phyloP scores from a whole-genome alignment of 2,113 vertebrate species.

The Melanerpes formicivorus region DNA sequence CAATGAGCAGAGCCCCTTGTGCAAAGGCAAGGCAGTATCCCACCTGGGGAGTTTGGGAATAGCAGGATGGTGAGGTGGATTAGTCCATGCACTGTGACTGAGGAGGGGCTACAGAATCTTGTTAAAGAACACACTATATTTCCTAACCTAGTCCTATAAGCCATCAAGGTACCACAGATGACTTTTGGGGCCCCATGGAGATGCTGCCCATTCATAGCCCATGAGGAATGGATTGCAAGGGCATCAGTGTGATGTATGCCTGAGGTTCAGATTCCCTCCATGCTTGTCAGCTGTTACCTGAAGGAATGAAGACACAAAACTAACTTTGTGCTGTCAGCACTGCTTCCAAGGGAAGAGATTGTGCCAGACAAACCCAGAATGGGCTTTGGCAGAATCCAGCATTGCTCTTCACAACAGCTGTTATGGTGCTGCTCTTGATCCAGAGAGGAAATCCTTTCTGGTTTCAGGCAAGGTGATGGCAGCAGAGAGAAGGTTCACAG shows the following conservation, averaged over 20 bases:
- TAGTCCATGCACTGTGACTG: not conserved
- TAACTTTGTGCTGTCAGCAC: not conserved
- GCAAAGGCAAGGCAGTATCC: not conserved
- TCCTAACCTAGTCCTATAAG: not conserved
- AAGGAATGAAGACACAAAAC: not conserved
- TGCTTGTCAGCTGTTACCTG: not conserved
- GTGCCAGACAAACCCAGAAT: not conserved
- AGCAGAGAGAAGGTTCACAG: not conserved
- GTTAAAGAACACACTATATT: not conserved
- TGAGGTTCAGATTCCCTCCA: not conserved
- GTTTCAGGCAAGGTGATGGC: not conserved
- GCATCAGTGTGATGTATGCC: not conserved
- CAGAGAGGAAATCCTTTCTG: slow-evolving; percentile 47
- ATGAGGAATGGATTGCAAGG: not conserved
- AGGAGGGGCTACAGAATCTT: not conserved
- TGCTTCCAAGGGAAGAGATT: not conserved
- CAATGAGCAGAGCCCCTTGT: not conserved
- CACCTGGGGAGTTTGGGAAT: rapidly evolving
- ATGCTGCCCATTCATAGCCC: not conserved
- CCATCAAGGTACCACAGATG: not conserved
- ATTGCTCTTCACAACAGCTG: slow-evolving; percentile 13
- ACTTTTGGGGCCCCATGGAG: not conserved
- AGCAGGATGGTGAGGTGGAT: not conserved
- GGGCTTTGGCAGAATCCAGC: not conserved
- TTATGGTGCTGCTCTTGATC: not conserved